Conservation (phyloP, 53 echinoderm and acorn worm genomes). For the Holothuria scabra region DNA sequence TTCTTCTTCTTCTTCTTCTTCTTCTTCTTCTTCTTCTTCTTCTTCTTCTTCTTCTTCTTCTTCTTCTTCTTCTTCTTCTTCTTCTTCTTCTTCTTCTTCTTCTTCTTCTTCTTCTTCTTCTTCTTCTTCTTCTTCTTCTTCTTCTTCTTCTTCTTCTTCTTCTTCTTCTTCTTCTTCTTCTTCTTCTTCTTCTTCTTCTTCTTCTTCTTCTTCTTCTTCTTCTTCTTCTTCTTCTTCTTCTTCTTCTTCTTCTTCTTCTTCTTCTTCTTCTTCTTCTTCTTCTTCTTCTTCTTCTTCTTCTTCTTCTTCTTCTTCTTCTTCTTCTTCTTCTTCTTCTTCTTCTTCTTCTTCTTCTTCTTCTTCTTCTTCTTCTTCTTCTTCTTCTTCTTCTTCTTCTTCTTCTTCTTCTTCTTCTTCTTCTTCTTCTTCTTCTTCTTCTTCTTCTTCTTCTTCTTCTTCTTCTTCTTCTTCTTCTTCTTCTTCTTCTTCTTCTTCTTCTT, state of each 20-base stretch:
- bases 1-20: background rate
- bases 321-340: conserved; percentile 17
- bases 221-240: conserved; percentile 42
- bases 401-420: conserved; percentile 13
- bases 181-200: conserved; percentile 42
- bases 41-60: background rate
- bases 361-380: background rate
- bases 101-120: conserved; percentile 40
- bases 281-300: conserved; percentile 44
- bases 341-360: background rate
- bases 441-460: conserved; percentile 4
- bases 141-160: conserved; percentile 42
- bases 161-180: conserved; percentile 44
- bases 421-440: background rate
- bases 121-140: conserved; percentile 44
- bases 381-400: background rate
- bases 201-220: conserved; percentile 44
- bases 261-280: conserved; percentile 38
- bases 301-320: conserved; percentile 44
- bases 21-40: background rate
- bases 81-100: background rate
- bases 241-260: conserved; percentile 44
- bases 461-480: background rate
- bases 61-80: background rate
- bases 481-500: background rate